These are phyloP conservation scores for Galaxias olidus DNA, from an alignment of 2,797 vertebrate genomes.

Conservation along the genomic window DNA sequence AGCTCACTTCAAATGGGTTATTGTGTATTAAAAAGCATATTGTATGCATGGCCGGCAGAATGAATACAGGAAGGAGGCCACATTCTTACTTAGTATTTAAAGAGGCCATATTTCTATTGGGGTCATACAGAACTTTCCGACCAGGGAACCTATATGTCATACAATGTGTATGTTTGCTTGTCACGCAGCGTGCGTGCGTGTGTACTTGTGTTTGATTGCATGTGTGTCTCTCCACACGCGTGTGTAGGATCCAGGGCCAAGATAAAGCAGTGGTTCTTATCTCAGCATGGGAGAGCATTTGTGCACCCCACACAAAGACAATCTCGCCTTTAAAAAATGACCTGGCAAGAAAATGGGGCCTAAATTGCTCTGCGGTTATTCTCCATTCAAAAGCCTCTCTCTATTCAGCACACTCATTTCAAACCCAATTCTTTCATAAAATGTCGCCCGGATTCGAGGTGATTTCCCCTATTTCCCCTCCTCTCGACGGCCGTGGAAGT, in stretches of 20 bases:
- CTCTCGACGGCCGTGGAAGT: constrained; percentile 38
- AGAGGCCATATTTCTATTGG: too few species aligned
- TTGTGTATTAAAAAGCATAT: too few species aligned
- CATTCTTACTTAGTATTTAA: too few species aligned
- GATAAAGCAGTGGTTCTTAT: constrained; percentile 29
- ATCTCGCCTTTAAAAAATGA: constrained; percentile 30
- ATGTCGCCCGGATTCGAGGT: constrained; percentile 41
- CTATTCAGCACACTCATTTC: constrained; percentile 56
- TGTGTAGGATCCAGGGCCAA: constrained; percentile 5
- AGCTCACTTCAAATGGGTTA: too few species aligned
- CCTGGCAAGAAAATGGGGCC: constrained; percentile 55
- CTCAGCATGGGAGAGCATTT: constrained; percentile 8
- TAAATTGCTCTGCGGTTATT: constrained; percentile 63
- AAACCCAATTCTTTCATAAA: constrained; percentile 42
- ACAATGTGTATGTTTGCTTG: background rate
- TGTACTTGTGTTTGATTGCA: constrained; percentile 1
- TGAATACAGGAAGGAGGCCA: too few species aligned
- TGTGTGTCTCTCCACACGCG: background rate
- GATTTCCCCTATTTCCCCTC: constrained; percentile 36
- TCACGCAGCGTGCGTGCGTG: background rate
- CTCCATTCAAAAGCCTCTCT: constrained; percentile 59
- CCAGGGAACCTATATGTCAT: too few species aligned
- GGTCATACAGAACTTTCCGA: too few species aligned
- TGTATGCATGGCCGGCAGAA: too few species aligned
- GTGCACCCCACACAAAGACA: background rate